Percentiles rank a stretch among this genome's conserved stretches.
These are phyloP conservation scores for Corythoichthys intestinalis DNA, from an alignment of 2,113 vertebrate genomes.

Conservation along the genomic window DNA sequence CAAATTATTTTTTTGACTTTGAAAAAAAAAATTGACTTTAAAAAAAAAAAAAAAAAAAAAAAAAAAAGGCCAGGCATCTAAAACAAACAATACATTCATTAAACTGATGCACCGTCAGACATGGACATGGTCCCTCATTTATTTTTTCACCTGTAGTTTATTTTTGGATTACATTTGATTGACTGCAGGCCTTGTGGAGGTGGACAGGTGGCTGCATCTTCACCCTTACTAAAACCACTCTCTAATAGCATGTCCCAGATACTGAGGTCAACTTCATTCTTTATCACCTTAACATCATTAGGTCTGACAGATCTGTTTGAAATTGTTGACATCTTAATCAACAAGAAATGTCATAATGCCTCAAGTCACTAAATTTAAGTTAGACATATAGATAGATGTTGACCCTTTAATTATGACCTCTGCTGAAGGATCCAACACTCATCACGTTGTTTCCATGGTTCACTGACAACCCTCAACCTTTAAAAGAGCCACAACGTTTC, in stretches of 20 bases:
- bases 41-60: too few species aligned
- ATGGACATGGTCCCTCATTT: not conserved
- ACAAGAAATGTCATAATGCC: not conserved
- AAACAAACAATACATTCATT: too few species aligned
- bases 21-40: too few species aligned
- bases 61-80: too few species aligned
- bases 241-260: not conserved
- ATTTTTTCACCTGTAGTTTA: not conserved
- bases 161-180: not conserved
- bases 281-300: not conserved
- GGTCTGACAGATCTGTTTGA: not conserved
- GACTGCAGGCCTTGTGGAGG: not conserved
- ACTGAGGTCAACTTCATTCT: not conserved
- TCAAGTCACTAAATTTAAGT: not conserved
- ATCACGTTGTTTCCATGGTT: not conserved
- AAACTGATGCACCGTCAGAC: too few species aligned
- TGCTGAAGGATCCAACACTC: not conserved
- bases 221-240: not conserved
- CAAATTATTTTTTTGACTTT: too few species aligned
- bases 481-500: not conserved
- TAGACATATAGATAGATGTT: not conserved
- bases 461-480: not conserved
- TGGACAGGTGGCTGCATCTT: not conserved
- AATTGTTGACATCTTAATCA: conserved; percentile 1
- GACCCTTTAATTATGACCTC: not conserved